phyloP scores from a whole-genome alignment of 2,888 invertebrate genomes.

The Elaeidobius kamerunicus region DNA sequence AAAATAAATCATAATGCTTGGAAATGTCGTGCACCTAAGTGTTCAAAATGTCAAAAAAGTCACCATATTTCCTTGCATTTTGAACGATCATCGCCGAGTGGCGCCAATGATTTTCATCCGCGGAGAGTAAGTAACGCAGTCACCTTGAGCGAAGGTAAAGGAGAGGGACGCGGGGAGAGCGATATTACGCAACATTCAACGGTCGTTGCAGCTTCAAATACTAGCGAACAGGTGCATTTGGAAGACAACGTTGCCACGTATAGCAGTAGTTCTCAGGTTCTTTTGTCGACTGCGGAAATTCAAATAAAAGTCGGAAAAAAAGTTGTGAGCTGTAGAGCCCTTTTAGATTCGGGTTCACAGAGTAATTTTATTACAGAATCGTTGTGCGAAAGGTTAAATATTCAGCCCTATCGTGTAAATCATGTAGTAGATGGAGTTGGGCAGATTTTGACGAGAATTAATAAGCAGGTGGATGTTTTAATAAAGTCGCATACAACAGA shows the following conservation, averaged over 20 bases:
- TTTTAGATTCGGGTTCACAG: too few relatives aligned
- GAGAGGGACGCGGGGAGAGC: neutral
- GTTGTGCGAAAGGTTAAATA: too few relatives aligned
- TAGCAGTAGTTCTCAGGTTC: neutral
- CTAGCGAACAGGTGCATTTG: neutral
- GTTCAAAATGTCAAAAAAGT: constrained; percentile 5
- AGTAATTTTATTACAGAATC: too few relatives aligned
- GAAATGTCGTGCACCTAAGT: constrained; percentile 3
- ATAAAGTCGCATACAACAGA: too few relatives aligned
- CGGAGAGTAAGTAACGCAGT: neutral
- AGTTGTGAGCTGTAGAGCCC: too few relatives aligned
- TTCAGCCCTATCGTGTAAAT: too few relatives aligned
- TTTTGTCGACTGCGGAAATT: neutral
- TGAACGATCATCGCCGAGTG: neutral
- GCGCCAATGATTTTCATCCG: neutral
- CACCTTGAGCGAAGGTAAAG: neutral
- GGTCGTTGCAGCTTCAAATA: neutral
- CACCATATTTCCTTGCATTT: constrained; percentile 3
- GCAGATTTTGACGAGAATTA: neutral
- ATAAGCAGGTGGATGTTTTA: neutral
- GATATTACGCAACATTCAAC: neutral
- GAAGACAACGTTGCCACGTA: constrained; percentile 1
- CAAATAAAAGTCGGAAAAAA: too few relatives aligned
- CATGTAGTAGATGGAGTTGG: neutral
- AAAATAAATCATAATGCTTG: constrained; percentile 6